Base-by-base conservation (phyloP, 2,113 vertebrate species). In the Cacatua alba region DNA sequence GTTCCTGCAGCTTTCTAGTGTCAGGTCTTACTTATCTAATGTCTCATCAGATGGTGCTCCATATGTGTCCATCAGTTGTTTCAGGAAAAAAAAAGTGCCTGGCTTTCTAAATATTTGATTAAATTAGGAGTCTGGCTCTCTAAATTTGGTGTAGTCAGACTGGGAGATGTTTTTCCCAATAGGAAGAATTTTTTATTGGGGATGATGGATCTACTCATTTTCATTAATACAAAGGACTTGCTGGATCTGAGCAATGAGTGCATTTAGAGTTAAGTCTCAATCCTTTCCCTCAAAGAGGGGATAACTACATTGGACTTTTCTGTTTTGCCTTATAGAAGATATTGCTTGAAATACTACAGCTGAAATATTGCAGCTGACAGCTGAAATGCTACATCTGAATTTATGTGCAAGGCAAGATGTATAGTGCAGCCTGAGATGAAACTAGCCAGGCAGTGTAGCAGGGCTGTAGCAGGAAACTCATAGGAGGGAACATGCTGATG, bases 91-190 rank as follows among this genome's bases (percentile, higher is more conserved):
- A 72, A 28, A n/a, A 4, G 7, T 72, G 33, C 17, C 49, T 94
- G 67, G 41, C 35, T 80, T 82, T 74, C 78, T 67, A 86, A 92
- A 83, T 81, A 49, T 11, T 83, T 43, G 29, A 88, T 71, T 74
- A 28, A 80, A 63, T 91, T 53, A 80, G 59, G 53, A 55, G 79
- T 23, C 23, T 26, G n/a, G 3, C 46, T 59, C 13, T 91, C 51
- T 49, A 14, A 80, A 43, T 85, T 76, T 57, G 20, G 9, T 69
- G 35, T 46, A 24, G 53, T 49, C 26, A 31, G n/a, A 21, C 41
- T 25, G 63, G 71, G 43, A 39, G 63, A 14, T 79, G 41, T 59
- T 85, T 68, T 64, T 74, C 70, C 60, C 0, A 2, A 5, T 0
- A 41, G 53, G 41, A 76, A 80, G 31, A 46, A 13, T 65, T 49